Conservation (phyloP, 2,797 vertebrate species). For the Agapornis canus region DNA sequence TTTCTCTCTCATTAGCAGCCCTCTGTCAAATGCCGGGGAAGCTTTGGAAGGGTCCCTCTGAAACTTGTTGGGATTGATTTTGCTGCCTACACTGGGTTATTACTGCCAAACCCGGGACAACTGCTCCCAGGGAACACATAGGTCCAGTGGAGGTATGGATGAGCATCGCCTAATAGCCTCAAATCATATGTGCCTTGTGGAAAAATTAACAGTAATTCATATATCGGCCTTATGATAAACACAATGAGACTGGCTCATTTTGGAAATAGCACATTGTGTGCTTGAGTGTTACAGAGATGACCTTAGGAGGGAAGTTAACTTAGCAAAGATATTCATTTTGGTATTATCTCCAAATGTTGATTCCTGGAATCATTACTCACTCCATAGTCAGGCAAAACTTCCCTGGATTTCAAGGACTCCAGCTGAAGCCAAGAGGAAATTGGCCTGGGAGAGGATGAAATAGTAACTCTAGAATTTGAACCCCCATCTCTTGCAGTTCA, state of each 20-base stretch:
- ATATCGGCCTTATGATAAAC: neutral
- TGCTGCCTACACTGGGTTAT: constrained; percentile 83
- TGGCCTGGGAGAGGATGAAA: constrained; percentile 36
- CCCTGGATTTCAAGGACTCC: constrained; percentile 42
- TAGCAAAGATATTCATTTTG: constrained; percentile 20
- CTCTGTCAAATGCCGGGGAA: constrained; percentile 81
- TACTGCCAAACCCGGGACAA: constrained; percentile 80
- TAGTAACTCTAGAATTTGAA: constrained; percentile 38
- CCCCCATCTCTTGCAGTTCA: neutral
- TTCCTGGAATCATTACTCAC: constrained; percentile 68
- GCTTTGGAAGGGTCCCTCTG: constrained; percentile 85
- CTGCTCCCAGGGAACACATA: constrained; percentile 69
- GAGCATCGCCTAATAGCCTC: constrained; percentile 31
- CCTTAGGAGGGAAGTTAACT: constrained; percentile 51
- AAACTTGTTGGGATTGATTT: constrained; percentile 91
- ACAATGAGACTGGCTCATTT: neutral
- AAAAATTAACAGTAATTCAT: constrained; percentile 4
- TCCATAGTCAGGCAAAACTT: constrained; percentile 49
- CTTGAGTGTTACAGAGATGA: constrained; percentile 1
- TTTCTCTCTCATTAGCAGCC: constrained; percentile 84
- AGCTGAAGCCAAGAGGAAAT: constrained; percentile 52
- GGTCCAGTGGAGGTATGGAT: neutral
- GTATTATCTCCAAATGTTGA: constrained; percentile 55
- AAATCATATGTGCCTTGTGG: constrained; percentile 35
- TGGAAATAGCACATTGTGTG: neutral